A percentile compares a stretch with the other conserved stretches of the same genome.
Conservation (phyloP, 2,797 vertebrate genomes). For the Epinephelus malabaricus region DNA sequence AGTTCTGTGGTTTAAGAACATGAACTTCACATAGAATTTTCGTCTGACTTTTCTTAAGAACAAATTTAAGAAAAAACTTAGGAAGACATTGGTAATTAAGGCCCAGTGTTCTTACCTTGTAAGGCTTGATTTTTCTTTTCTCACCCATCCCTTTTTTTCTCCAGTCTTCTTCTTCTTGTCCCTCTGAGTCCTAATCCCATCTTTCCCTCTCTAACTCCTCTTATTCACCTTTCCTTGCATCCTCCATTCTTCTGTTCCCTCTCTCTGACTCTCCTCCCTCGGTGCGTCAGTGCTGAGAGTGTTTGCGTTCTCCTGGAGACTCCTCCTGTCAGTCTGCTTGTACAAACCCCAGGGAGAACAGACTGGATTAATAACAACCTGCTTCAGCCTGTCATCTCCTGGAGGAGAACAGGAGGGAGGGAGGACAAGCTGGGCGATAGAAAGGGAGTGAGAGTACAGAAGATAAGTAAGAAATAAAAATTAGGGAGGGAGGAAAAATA, state of each 20-base stretch:
- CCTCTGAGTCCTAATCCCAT: background rate
- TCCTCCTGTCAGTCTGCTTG: conserved; percentile 39
- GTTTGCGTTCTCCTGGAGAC: conserved; percentile 36
- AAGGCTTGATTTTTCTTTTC: background rate
- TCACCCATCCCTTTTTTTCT: background rate
- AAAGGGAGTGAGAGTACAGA: background rate
- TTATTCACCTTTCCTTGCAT: background rate
- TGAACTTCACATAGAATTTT: no score
- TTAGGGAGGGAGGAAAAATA: background rate
- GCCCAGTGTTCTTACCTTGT: background rate
- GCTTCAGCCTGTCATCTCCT: conserved; percentile 45
- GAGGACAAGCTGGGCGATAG: no score
- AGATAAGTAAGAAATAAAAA: background rate
- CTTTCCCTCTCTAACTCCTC: background rate
- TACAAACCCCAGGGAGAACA: conserved; percentile 29
- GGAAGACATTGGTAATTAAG: no score
- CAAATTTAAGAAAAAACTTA: no score
- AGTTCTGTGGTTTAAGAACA: no score
- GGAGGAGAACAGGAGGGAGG: conserved; percentile 10
- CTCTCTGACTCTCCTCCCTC: background rate
- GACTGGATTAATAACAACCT: conserved; percentile 55
- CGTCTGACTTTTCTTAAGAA: no score
- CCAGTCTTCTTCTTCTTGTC: background rate
- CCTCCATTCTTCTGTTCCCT: background rate
- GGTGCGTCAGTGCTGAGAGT: conserved; percentile 8